Conservation (phyloP, 2,797 vertebrate species). For the Ispidina lecontei region DNA sequence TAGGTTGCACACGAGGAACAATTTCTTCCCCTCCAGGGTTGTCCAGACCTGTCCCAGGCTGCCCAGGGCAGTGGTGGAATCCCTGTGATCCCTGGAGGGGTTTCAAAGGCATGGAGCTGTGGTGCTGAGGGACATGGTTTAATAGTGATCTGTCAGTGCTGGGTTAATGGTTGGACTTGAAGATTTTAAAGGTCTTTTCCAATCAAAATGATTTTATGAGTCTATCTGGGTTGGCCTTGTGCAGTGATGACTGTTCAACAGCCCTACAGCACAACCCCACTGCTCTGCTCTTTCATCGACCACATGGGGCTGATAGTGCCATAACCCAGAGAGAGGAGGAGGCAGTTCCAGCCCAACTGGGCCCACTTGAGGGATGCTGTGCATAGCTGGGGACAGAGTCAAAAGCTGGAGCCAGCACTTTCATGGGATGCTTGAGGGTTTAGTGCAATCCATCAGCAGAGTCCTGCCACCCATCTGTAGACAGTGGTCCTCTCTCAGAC, state of each 20-base stretch:
- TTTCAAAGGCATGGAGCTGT: not conserved
- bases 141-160: not conserved
- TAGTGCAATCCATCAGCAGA: not conserved
- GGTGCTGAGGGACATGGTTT: not conserved
- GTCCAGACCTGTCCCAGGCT: not conserved
- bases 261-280: not conserved
- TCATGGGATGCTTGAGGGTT: not conserved
- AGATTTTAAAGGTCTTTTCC: not conserved
- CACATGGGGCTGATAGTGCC: accelerated
- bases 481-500: not conserved
- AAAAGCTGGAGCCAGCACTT: not conserved
- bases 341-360: not conserved
- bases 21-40: too few relatives aligned
- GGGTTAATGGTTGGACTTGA: not conserved
- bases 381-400: not conserved
- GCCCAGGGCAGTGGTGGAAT: not conserved
- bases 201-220: not conserved
- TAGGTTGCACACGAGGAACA: too few relatives aligned
- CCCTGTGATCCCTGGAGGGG: not conserved
- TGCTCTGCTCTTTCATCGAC: not conserved
- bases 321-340: not conserved
- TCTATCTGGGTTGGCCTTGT: not conserved
- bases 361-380: too few relatives aligned
- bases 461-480: not conserved
- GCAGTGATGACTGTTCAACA: not conserved